Percentiles rank a stretch among this genome's conserved stretches.
phyloP scores from a whole-genome alignment of 2,888 invertebrate species.

The Antheraea assamensis region DNA sequence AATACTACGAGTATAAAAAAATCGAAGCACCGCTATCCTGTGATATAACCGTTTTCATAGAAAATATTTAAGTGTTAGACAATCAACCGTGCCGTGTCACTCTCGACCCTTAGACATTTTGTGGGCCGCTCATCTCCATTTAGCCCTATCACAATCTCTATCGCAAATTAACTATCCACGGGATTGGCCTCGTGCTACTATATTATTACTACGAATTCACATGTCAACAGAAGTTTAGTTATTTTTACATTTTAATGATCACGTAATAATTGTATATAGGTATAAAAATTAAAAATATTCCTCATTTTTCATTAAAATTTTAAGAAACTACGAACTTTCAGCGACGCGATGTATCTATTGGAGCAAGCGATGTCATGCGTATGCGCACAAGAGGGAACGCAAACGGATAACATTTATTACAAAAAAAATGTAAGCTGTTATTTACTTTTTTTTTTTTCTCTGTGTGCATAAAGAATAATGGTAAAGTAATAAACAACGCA shows the following conservation, averaged over 20 bases:
- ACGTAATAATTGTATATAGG: too few relatives aligned
- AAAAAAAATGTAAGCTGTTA: too few relatives aligned
- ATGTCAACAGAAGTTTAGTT: slow-evolving; percentile 7
- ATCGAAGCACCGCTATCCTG: not conserved
- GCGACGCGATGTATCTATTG: too few relatives aligned
- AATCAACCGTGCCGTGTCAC: slow-evolving; percentile 19
- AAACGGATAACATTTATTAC: too few relatives aligned
- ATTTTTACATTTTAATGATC: not conserved
- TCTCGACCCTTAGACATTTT: slow-evolving; percentile 34
- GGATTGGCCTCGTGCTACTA: slow-evolving; percentile 13
- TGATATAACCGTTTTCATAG: slow-evolving; percentile 15
- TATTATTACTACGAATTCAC: slow-evolving; percentile 14
- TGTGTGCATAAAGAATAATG: too few relatives aligned
- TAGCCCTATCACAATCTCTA: slow-evolving; percentile 48
- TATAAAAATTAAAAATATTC: too few relatives aligned
- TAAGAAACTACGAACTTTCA: too few relatives aligned
- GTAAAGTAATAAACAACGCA: too few relatives aligned
- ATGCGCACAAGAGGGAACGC: too few relatives aligned
- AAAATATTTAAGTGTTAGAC: slow-evolving; percentile 21
- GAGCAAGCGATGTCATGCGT: too few relatives aligned
- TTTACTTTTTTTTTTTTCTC: too few relatives aligned
- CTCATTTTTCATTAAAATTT: too few relatives aligned
- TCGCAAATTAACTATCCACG: slow-evolving; percentile 55
- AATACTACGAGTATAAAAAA: not conserved
- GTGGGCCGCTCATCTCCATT: slow-evolving; percentile 47